Conservation (phyloP, 2,888 invertebrate genomes). For the Mesorhabditis spiculigera region DNA sequence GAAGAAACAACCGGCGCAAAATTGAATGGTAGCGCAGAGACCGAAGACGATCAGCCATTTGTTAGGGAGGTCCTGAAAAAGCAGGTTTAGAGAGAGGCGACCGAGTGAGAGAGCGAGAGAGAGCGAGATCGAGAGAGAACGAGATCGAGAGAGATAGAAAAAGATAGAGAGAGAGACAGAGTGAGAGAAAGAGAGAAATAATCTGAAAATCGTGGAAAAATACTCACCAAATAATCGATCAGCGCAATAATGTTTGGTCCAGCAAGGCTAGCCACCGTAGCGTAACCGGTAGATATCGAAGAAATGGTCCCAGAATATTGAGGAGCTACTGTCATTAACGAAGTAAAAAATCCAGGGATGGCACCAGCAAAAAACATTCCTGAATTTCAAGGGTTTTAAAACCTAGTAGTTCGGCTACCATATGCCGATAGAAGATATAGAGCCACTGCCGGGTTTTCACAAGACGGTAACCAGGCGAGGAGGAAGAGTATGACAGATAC, state of each 20-base stretch:
- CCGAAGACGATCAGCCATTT: neutral
- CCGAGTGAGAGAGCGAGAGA: no score
- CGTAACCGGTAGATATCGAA: neutral
- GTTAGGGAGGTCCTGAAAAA: neutral
- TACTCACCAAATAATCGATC: neutral
- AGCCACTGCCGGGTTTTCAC: neutral
- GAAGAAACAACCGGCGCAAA: neutral
- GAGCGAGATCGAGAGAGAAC: no score
- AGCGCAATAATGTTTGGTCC: neutral
- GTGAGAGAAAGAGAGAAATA: no score
- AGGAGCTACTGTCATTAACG: slow-evolving; percentile 44
- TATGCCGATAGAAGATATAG: neutral
- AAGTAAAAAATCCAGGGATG: slow-evolving; percentile 49
- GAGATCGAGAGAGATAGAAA: no score
- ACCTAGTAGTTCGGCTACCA: no score
- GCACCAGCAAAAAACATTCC: slow-evolving; percentile 28
- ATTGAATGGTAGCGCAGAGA: neutral
- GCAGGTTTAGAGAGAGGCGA: no score
- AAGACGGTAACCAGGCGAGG: neutral
- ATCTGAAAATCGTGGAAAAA: no score
- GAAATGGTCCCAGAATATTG: slow-evolving; percentile 33
- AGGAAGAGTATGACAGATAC: neutral
- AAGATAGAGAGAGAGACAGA: no score
- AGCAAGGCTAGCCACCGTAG: neutral
- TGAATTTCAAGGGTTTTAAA: no score